A percentile compares a stretch with the other conserved stretches of the same genome.
phyloP scores from a whole-genome alignment of 2,888 invertebrate genomes.

The Drosophila affinis region DNA sequence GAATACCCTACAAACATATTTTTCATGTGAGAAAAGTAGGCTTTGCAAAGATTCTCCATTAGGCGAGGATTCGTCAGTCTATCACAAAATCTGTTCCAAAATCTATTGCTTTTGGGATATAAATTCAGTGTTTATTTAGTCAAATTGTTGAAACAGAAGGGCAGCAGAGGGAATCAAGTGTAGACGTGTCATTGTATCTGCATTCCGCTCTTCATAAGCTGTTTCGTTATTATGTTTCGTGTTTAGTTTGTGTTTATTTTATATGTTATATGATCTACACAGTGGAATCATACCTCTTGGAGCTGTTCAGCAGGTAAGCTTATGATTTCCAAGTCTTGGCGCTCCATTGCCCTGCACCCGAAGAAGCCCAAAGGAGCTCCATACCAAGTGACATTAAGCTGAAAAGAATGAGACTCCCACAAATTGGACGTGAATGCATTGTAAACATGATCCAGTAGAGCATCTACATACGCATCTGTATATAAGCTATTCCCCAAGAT shows the following conservation, averaged over 20 bases:
- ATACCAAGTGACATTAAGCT: not conserved
- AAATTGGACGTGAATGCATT: not conserved
- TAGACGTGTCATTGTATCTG: not conserved
- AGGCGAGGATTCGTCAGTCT: not conserved
- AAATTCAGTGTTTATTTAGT: slow-evolving; percentile 61
- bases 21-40: not conserved
- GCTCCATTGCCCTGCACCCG: not conserved
- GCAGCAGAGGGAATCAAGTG: not conserved
- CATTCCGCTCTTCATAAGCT: slow-evolving; percentile 10
- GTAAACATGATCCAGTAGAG: too few relatives aligned
- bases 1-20: not conserved
- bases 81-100: slow-evolving; percentile 49
- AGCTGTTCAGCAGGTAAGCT: slow-evolving; percentile 24
- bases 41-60: slow-evolving; percentile 3
- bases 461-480: too few relatives aligned
- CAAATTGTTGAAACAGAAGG: slow-evolving; percentile 36
- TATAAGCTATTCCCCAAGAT: not conserved
- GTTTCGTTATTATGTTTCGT: slow-evolving; percentile 33
- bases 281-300: not conserved
- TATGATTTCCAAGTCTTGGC: not conserved
- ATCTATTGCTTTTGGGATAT: slow-evolving; percentile 53
- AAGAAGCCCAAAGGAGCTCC: not conserved
- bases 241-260: slow-evolving; percentile 19
- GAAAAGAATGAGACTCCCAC: not conserved
- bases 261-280: slow-evolving; percentile 1